Evolutionary conservation across 2,797 vertebrate species (phyloP).

Genomic region (Tympanoctomys barrerae): DNA sequence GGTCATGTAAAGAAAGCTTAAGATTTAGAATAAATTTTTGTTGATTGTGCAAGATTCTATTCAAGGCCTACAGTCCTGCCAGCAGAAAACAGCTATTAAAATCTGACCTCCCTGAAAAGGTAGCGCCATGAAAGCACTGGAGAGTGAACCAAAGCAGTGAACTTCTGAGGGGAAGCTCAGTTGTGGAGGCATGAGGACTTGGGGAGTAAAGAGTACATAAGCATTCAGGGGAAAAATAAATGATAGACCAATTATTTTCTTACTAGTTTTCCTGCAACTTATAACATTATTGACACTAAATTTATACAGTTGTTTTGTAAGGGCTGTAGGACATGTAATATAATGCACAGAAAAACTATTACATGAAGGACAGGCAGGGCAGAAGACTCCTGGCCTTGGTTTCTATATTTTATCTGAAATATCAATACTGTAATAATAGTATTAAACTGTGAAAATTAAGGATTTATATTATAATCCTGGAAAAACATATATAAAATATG

Average conservation of each 20-base stretch:
- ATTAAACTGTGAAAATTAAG: not conserved
- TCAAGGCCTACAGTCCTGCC: not conserved
- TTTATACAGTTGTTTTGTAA: not conserved
- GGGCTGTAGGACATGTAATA: not conserved
- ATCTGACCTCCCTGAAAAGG: not conserved
- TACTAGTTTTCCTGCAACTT: not conserved
- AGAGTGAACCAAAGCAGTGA: not conserved
- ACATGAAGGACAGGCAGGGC: not conserved
- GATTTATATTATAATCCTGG: not conserved
- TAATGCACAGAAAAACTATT: not conserved
- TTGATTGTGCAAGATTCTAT: conserved; percentile 4
- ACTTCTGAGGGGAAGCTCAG: not conserved
- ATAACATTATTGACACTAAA: not conserved
- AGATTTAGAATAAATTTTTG: conserved; percentile 17
- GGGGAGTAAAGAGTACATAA: not conserved
- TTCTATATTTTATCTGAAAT: not conserved
- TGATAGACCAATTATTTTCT: not conserved
- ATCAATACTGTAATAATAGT: not conserved
- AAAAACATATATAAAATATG: not conserved
- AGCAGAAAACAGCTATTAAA: conserved; percentile 59
- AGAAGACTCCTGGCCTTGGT: not conserved
- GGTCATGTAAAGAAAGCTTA: conserved; percentile 12
- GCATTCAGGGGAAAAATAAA: not conserved
- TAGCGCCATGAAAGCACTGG: not conserved
- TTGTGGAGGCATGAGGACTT: not conserved